Conservation (phyloP, 2,797 vertebrate species). For the Acridotheres tristis region DNA sequence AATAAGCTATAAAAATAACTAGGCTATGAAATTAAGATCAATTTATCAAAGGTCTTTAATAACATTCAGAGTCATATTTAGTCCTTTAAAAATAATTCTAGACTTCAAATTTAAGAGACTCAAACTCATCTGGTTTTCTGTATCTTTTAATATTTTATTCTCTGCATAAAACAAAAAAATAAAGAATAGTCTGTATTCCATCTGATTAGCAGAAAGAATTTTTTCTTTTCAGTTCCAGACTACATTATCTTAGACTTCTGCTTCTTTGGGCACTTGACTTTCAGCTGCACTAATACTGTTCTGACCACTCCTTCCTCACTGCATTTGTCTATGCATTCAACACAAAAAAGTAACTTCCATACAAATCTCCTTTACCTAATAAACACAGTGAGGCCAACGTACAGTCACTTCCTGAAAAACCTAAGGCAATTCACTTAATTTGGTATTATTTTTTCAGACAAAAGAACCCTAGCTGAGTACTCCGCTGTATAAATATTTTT, state of each 20-base stretch:
- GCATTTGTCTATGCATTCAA: background rate
- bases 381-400: background rate
- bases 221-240: background rate
- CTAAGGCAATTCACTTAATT: constrained; percentile 12
- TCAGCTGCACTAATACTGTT: background rate
- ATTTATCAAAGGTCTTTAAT: constrained; percentile 14
- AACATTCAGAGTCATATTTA: background rate
- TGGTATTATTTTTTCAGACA: constrained; percentile 9
- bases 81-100: background rate
- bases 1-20: constrained; percentile 37
- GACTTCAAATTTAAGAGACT: background rate
- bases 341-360: background rate
- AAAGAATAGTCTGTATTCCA: background rate
- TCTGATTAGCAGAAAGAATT: background rate
- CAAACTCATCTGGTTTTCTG: background rate
- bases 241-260: background rate
- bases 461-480: background rate
- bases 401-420: background rate
- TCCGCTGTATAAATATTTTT: background rate
- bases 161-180: background rate
- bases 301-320: background rate
- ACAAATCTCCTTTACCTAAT: background rate
- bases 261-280: background rate
- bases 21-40: constrained; percentile 43
- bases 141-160: background rate